Percentiles rank a stretch among this genome's conserved stretches.
Evolutionary conservation across 2,113 vertebrate genomes (phyloP).

Genomic region (Zonotrichia leucophrys): DNA sequence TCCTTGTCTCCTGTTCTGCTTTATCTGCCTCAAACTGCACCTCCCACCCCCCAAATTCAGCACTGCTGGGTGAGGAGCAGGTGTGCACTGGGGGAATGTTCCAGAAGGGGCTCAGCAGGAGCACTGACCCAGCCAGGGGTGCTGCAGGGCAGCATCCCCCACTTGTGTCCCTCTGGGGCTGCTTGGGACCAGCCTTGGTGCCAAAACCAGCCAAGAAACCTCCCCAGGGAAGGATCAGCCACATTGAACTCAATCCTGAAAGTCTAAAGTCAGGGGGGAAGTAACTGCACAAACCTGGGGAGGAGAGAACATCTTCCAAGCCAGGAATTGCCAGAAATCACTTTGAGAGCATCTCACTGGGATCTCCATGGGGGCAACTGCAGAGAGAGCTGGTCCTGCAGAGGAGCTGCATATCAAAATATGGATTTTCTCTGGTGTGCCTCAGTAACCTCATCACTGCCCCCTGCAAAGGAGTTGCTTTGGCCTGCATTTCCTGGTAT

Average conservation of each 20-base stretch:
- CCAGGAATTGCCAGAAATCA: neutral
- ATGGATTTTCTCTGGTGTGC: neutral
- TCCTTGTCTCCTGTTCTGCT: neutral
- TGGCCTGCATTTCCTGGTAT: neutral
- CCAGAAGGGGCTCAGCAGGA: neutral
- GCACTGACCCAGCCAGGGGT: no score
- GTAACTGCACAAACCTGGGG: neutral
- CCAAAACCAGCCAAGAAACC: neutral
- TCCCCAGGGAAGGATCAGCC: neutral
- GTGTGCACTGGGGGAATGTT: fast-evolving
- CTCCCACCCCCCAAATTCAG: neutral
- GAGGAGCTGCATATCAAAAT: neutral
- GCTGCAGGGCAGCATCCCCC: neutral
- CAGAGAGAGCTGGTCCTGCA: neutral
- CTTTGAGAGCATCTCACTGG: neutral
- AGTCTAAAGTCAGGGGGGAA: neutral
- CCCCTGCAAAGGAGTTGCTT: neutral
- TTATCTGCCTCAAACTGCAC: neutral
- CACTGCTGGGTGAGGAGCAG: neutral
- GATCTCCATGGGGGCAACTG: neutral
- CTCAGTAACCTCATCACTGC: neutral
- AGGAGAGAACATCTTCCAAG: neutral
- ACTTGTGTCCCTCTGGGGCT: neutral
- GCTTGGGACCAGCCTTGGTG: neutral
- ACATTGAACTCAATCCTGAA: fast-evolving